phyloP scores from a whole-genome alignment of 2,797 vertebrate genomes.

The Myripristis jacobus region DNA sequence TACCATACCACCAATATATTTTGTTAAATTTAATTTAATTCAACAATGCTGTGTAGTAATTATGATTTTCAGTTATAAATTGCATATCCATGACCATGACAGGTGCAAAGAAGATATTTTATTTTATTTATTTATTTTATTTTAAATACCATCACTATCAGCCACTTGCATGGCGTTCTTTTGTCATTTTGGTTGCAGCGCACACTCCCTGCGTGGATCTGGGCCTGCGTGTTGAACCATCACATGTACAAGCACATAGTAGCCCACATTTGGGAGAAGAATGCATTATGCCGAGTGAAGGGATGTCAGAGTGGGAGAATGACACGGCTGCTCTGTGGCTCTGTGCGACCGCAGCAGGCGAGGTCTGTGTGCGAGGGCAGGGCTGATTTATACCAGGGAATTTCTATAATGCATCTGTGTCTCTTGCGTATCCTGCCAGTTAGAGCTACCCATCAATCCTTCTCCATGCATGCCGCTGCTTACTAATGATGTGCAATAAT shows the following conservation, averaged over 20 bases:
- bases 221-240: background rate
- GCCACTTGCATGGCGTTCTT: too few relatives aligned
- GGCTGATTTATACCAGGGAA: background rate
- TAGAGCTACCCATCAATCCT: background rate
- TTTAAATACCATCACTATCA: too few relatives aligned
- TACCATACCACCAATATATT: too few relatives aligned
- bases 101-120: too few relatives aligned
- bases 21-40: too few relatives aligned
- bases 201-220: too few relatives aligned
- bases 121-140: too few relatives aligned
- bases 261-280: background rate
- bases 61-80: too few relatives aligned
- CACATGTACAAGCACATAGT: background rate
- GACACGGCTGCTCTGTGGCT: background rate
- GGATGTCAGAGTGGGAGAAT: background rate
- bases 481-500: conserved; percentile 5
- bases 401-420: conserved; percentile 2
- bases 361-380: background rate
- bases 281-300: background rate
- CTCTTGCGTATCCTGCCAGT: background rate
- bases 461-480: background rate
- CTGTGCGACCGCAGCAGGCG: background rate
- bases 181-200: too few relatives aligned
- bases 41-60: too few relatives aligned
- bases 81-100: too few relatives aligned